Percentiles rank a stretch among this genome's conserved stretches.
Evolutionary conservation across 1,140 invertebrate species (phyloP).

Genomic region (Mya arenaria): DNA sequence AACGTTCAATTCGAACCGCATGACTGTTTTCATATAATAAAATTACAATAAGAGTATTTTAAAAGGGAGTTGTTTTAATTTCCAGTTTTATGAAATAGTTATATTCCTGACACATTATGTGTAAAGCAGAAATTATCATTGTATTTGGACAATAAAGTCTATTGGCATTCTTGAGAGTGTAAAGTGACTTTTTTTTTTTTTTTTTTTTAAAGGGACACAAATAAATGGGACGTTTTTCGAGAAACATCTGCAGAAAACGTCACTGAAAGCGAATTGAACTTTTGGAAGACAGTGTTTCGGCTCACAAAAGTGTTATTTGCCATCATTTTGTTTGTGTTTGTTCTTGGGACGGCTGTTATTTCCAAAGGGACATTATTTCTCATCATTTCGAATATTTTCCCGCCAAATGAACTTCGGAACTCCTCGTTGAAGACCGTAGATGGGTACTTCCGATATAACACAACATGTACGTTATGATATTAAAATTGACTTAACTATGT

Average conservation of each 20-base stretch:
- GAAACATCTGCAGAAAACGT: conserved; percentile 46
- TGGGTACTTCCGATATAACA: conserved; percentile 19
- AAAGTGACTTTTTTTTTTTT: neutral
- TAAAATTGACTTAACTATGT: no score
- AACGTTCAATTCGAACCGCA: neutral
- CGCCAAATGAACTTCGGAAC: conserved; percentile 32
- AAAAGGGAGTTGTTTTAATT: neutral
- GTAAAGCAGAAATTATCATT: neutral
- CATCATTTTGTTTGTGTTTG: conserved; percentile 35
- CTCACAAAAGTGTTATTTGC: conserved; percentile 40
- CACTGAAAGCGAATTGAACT: neutral
- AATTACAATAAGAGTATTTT: neutral
- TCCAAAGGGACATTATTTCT: conserved; percentile 48
- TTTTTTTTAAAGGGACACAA: conserved; percentile 20
- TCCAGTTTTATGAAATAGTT: neutral
- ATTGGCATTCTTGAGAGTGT: neutral
- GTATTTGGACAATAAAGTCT: neutral
- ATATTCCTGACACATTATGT: neutral
- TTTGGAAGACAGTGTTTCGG: conserved; percentile 35
- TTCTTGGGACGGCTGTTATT: conserved; percentile 32
- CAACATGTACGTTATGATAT: conserved; percentile 14
- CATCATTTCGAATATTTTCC: conserved; percentile 41
- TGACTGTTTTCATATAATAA: neutral
- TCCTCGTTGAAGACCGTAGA: conserved; percentile 28
- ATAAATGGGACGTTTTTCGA: conserved; percentile 49